Conservation (phyloP, 2,888 invertebrate species). For the Tenthredo livida region DNA sequence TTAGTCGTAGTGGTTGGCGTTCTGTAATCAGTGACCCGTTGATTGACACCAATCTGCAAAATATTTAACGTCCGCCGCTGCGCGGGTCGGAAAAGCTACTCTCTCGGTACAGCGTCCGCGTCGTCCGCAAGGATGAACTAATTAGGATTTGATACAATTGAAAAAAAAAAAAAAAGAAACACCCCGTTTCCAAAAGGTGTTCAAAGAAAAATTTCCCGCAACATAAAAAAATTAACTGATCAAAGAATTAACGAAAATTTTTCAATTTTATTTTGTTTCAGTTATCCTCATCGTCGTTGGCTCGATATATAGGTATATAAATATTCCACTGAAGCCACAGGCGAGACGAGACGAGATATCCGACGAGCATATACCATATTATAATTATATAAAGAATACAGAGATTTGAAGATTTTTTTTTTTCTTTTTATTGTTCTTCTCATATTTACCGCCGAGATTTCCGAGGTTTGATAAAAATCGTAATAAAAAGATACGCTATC, state of each 20-base stretch:
- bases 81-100: not conserved
- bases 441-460: not conserved
- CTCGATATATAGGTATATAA: too few species aligned
- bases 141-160: not conserved
- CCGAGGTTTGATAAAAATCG: not conserved
- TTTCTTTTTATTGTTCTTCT: not conserved
- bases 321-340: too few species aligned
- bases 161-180: not conserved
- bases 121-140: constrained; percentile 18
- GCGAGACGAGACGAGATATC: too few species aligned
- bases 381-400: too few species aligned
- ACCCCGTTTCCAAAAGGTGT: not conserved
- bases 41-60: constrained; percentile 72
- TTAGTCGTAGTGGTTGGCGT: constrained; percentile 60
- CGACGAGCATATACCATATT: too few species aligned
- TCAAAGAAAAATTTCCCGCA: too few species aligned
- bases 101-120: not conserved
- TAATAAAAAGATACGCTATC: not conserved
- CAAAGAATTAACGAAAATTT: not conserved
- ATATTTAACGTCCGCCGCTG: constrained; percentile 53
- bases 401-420: too few species aligned
- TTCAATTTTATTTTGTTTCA: constrained; percentile 28
- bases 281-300: constrained; percentile 1
- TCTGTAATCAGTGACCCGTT: constrained; percentile 65
- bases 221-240: not conserved